Base-by-base conservation (phyloP, 2,888 invertebrate species). In the Orgyia antiqua region DNA sequence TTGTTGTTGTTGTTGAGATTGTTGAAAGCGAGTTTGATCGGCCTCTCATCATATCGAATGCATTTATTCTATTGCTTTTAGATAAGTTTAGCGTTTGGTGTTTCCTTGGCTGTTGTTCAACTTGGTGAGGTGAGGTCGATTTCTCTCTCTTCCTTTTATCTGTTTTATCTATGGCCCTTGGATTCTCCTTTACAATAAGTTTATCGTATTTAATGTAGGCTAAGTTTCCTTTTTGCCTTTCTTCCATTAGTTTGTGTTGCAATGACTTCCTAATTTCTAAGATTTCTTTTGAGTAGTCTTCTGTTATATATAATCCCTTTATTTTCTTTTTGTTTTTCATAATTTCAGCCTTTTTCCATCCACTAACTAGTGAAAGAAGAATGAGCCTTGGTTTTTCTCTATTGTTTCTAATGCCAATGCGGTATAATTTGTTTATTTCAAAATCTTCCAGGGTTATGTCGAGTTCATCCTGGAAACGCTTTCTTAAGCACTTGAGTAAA, bases 271-370 rank as follows among this genome's bases (percentile, higher is more conserved):
- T 43, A n/a, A 29, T 46, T 15, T 43, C 39, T 23, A 45, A 13
- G 2, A 33, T 33, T 42, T 46, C 42, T 18, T 49, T 47, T 4
- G 43, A 36, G 23, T 36, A 51, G 25, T 48, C 47, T 18, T 51
- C 40, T 2, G 36, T 29, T 11, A 47, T 25, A 24, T 45, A 39
- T 5, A 51, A 36, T 18, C 11, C 27, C 15, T 43, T 42, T 8
- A 38, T 24, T 15, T 26, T 39, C 30, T 47, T 45, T 30, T 43
- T 47, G n/a, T 19, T 19, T 10, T 30, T 25, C 7, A 30, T 18
- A 18, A 30, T 30, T 25, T 30, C 24, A 11, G 17, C 9, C 24
- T 19, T 30, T 19, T 30, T 24, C 29, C 23, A 29, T 5, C 29
- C 29, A 7, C 10, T 29, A 21, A 17, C 23, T 13, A 29, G 17